phyloP scores from a whole-genome alignment of 2,888 invertebrate genomes.

The Beris morrisii region DNA sequence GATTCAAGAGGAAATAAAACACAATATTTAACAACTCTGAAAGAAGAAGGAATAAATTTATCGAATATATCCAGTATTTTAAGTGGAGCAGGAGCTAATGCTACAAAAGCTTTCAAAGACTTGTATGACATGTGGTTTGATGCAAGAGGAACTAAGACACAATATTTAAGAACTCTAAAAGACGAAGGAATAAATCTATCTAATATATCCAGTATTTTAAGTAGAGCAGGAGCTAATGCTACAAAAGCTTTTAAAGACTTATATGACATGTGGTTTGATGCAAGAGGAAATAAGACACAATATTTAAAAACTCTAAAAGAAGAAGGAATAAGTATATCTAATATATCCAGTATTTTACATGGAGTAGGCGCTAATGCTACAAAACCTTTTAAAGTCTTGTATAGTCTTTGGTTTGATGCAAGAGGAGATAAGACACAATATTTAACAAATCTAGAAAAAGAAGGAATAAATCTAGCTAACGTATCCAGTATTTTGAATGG shows the following conservation, averaged over 20 bases:
- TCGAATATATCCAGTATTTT: conserved; percentile 37
- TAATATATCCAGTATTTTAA: conserved; percentile 22
- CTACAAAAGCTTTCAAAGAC: conserved; percentile 15
- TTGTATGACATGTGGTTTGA: conserved; percentile 18
- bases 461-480: conserved; percentile 9
- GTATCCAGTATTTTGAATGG: conserved; percentile 24
- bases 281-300: conserved; percentile 14
- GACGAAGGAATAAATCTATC: conserved; percentile 9
- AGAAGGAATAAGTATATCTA: too few relatives aligned
- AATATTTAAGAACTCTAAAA: conserved; percentile 16
- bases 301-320: conserved; percentile 3
- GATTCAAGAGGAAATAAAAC: conserved; percentile 31
- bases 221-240: conserved; percentile 35
- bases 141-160: conserved; percentile 12
- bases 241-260: conserved; percentile 45
- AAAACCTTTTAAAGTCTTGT: too few relatives aligned
- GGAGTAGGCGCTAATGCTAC: conserved; percentile 39
- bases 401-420: too few relatives aligned
- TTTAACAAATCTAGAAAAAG: too few relatives aligned
- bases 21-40: conserved; percentile 15
- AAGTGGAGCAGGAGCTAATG: conserved; percentile 37
- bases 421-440: conserved; percentile 36
- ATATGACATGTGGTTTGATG: conserved; percentile 43
- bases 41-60: conserved; percentile 20
- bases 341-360: neutral